Evolutionary conservation across 2,113 vertebrate genomes (phyloP).

Genomic region (Melierax canorus): DNA sequence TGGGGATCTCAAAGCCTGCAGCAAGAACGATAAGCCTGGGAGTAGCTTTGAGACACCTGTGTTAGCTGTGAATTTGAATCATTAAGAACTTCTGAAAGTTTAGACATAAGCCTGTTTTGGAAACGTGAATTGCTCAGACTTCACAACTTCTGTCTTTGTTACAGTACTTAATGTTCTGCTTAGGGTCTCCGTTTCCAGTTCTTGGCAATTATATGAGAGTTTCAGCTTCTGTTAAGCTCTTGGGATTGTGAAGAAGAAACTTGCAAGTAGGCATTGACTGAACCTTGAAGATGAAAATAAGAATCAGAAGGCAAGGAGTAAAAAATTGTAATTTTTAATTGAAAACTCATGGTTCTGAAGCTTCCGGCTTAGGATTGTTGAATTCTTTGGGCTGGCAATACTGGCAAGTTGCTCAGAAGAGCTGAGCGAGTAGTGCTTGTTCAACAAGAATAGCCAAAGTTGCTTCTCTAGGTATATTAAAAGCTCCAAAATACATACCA

Average conservation of each 20-base stretch:
- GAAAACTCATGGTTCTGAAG: slow-evolving; percentile 1
- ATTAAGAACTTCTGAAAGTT: not conserved
- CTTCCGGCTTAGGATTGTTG: not conserved
- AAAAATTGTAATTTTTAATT: not conserved
- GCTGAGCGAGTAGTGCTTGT: not conserved
- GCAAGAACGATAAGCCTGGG: not conserved
- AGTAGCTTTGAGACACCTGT: not conserved
- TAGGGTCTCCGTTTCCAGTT: not conserved
- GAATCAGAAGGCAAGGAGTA: not conserved
- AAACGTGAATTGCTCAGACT: not conserved
- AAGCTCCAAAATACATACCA: not conserved
- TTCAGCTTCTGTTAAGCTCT: not conserved
- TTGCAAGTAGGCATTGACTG: not conserved
- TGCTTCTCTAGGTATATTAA: not conserved
- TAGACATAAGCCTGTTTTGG: not conserved
- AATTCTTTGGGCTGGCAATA: not conserved
- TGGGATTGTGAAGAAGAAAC: not conserved
- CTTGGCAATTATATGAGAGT: not conserved
- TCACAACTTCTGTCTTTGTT: not conserved
- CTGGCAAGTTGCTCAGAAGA: not conserved
- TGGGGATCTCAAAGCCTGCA: not conserved
- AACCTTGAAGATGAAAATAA: not conserved
- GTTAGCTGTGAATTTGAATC: not conserved
- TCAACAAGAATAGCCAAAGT: not conserved
- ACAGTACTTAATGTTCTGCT: not conserved